Conservation (phyloP, 2,797 vertebrate species). For the Peromyscus melanophrys region DNA sequence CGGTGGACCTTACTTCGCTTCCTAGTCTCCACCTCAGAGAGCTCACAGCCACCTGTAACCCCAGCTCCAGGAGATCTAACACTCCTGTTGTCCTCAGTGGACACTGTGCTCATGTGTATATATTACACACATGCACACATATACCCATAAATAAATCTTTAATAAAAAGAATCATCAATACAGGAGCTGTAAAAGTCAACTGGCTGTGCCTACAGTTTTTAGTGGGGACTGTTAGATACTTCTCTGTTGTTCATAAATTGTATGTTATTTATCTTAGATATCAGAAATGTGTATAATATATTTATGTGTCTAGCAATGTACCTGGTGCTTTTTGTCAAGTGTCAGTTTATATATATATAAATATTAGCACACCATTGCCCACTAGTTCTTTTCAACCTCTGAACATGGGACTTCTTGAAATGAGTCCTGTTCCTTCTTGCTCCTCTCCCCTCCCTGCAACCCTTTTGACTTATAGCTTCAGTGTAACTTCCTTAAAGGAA, state of each 20-base stretch:
- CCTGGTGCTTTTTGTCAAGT: background rate
- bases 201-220: background rate
- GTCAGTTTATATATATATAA: no score
- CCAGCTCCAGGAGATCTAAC: background rate
- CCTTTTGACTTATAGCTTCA: background rate
- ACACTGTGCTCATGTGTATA: background rate
- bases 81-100: background rate
- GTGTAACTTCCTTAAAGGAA: constrained; percentile 16
- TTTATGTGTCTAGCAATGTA: background rate
- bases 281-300: background rate
- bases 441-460: background rate
- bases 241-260: constrained; percentile 2
- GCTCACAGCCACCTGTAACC: background rate
- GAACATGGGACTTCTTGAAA: background rate
- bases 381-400: background rate
- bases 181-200: background rate
- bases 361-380: background rate
- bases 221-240: background rate
- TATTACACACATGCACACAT: background rate
- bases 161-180: background rate
- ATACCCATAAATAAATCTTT: background rate
- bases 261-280: background rate
- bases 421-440: background rate
- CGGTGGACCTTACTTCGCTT: background rate
- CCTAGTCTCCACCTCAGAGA: background rate